Conservation (phyloP, 2,797 vertebrate species). For the Allobates femoralis region DNA sequence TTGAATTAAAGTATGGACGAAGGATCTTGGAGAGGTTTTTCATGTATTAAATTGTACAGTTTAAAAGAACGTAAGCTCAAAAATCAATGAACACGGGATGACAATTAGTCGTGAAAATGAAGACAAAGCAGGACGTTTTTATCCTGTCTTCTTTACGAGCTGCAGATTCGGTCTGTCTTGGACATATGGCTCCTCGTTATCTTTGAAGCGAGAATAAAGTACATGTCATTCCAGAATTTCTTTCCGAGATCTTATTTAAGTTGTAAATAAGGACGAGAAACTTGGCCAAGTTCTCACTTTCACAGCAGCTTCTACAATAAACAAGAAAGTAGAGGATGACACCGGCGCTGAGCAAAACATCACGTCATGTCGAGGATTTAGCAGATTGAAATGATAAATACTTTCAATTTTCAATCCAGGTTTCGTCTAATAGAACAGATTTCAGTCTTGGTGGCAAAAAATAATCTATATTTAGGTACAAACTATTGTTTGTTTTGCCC, state of each 20-base stretch:
- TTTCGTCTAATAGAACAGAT: neutral
- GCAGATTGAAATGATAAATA: neutral
- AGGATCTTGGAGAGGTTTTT: too few relatives aligned
- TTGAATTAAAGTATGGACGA: too few relatives aligned
- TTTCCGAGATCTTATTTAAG: conserved; percentile 23
- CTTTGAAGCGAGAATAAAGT: neutral
- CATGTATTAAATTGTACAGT: neutral
- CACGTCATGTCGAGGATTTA: neutral
- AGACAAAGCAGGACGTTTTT: neutral
- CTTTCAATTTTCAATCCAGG: neutral
- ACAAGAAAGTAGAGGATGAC: neutral
- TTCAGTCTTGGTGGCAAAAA: too few relatives aligned
- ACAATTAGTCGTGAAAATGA: neutral
- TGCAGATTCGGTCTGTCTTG: neutral
- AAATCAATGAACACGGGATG: neutral
- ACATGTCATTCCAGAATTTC: conserved; percentile 33
- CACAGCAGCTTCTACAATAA: neutral
- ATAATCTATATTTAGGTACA: too few relatives aligned
- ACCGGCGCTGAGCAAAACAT: neutral
- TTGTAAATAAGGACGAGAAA: conserved; percentile 45
- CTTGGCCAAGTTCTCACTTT: neutral
- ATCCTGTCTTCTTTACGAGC: conserved; percentile 9
- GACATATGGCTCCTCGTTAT: conserved; percentile 34
- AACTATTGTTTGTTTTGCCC: too few relatives aligned
- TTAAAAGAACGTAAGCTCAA: neutral